Conservation (phyloP, 2,888 invertebrate species). For the Nasonia oneida region DNA sequence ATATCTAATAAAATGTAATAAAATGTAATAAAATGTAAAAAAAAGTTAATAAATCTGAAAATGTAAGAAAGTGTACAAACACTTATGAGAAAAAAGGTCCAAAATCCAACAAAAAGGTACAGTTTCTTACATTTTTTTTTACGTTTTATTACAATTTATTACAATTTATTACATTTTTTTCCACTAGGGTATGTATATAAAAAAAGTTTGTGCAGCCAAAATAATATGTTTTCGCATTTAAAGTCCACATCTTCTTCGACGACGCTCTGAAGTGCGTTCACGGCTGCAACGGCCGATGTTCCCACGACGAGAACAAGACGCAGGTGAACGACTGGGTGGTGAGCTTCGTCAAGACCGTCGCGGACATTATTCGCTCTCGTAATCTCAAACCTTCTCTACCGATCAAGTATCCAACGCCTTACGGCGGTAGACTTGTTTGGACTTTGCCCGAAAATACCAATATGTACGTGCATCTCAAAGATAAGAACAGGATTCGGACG, state of each 20-base stretch:
- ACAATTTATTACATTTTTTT: no score
- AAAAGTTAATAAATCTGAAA: no score
- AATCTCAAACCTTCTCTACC: conserved; percentile 81
- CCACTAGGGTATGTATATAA: no score
- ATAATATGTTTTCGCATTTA: background rate
- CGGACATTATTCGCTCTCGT: conserved; percentile 86
- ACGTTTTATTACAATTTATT: no score
- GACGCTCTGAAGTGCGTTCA: conserved; percentile 84
- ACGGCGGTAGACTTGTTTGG: conserved; percentile 92
- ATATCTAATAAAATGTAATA: no score
- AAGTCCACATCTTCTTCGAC: conserved; percentile 91
- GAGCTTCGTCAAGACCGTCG: conserved; percentile 85
- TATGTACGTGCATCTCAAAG: conserved; percentile 93
- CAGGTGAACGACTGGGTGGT: conserved; percentile 91
- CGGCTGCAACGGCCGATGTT: conserved; percentile 79
- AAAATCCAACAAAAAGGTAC: no score
- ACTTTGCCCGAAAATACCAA: conserved; percentile 91
- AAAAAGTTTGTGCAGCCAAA: background rate
- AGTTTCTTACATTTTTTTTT: no score
- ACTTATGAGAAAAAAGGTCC: no score
- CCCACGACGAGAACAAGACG: conserved; percentile 84
- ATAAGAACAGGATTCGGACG: conserved; percentile 92
- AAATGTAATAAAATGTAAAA: no score
- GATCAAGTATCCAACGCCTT: conserved; percentile 89
- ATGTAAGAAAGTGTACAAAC: no score